phyloP scores from a whole-genome alignment of 2,888 invertebrate species.

The Diplolepis rosae region DNA sequence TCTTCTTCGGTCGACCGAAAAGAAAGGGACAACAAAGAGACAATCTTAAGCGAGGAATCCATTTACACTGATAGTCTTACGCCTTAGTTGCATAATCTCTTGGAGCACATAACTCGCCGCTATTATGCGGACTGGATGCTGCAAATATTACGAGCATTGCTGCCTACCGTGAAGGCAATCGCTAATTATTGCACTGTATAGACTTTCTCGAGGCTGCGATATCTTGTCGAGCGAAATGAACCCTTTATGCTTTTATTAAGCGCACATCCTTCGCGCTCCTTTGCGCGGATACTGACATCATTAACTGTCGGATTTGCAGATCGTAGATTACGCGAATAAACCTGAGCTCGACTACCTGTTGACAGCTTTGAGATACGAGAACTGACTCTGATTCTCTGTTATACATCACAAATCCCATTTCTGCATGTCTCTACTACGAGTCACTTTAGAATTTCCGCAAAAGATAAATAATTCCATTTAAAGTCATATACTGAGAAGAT shows the following conservation, averaged over 20 bases:
- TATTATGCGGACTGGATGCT: slow-evolving; percentile 18
- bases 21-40: slow-evolving; percentile 30
- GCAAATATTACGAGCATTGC: slow-evolving; percentile 7
- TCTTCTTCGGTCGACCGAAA: not conserved
- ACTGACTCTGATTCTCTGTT: slow-evolving; percentile 29
- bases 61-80: slow-evolving; percentile 12
- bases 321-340: slow-evolving; percentile 32
- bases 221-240: slow-evolving; percentile 19
- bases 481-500: no score
- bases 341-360: slow-evolving; percentile 27
- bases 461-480: no score
- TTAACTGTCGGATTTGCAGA: slow-evolving; percentile 31
- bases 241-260: slow-evolving; percentile 30
- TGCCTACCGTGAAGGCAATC: slow-evolving; percentile 26
- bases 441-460: slow-evolving; percentile 11
- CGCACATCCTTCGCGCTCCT: slow-evolving; percentile 11
- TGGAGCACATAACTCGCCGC: slow-evolving; percentile 3
- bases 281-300: slow-evolving; percentile 25
- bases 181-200: slow-evolving; percentile 19
- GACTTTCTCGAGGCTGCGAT: not conserved
- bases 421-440: not conserved
- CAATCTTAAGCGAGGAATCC: slow-evolving; percentile 22
- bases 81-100: slow-evolving; percentile 27
- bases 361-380: slow-evolving; percentile 28
- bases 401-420: not conserved